phyloP scores from a whole-genome alignment of 2,797 vertebrate genomes.

The Microhierax caerulescens region DNA sequence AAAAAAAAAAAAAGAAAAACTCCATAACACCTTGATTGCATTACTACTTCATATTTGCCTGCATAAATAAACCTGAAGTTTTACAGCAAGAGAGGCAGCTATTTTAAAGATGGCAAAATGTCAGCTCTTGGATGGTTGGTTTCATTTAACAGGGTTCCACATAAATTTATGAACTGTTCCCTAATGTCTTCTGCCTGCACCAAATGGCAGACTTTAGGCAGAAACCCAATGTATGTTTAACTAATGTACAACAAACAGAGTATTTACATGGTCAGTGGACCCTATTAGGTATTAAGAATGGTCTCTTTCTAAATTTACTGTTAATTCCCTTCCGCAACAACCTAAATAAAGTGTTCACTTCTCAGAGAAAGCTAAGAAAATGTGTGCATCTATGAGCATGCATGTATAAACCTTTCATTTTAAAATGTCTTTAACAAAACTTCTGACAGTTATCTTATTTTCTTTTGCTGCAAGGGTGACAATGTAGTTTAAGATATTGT shows the following conservation, averaged over 20 bases:
- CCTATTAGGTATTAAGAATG: slow-evolving; percentile 76
- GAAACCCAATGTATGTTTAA: slow-evolving; percentile 82
- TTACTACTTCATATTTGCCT: slow-evolving; percentile 51
- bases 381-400: not conserved
- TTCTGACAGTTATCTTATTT: slow-evolving; percentile 73
- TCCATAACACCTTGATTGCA: slow-evolving; percentile 47
- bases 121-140: slow-evolving; percentile 81
- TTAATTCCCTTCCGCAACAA: slow-evolving; percentile 70
- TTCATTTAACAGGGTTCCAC: slow-evolving; percentile 80
- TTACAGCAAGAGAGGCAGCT: slow-evolving; percentile 70
- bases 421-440: slow-evolving; percentile 70
- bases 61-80: slow-evolving; percentile 73
- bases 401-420: not conserved
- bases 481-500: slow-evolving; percentile 71
- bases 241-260: slow-evolving; percentile 82
- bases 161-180: slow-evolving; percentile 84
- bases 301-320: slow-evolving; percentile 73
- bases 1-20: not conserved
- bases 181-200: slow-evolving; percentile 80
- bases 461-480: slow-evolving; percentile 41
- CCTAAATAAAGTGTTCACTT: slow-evolving; percentile 53
- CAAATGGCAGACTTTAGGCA: slow-evolving; percentile 82
- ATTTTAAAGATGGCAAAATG: slow-evolving; percentile 83
- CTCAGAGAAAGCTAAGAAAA: slow-evolving; percentile 11
- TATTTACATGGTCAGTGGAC: slow-evolving; percentile 80